phyloP scores from a whole-genome alignment of 2,888 invertebrate species.

The Lymantria dispar region DNA sequence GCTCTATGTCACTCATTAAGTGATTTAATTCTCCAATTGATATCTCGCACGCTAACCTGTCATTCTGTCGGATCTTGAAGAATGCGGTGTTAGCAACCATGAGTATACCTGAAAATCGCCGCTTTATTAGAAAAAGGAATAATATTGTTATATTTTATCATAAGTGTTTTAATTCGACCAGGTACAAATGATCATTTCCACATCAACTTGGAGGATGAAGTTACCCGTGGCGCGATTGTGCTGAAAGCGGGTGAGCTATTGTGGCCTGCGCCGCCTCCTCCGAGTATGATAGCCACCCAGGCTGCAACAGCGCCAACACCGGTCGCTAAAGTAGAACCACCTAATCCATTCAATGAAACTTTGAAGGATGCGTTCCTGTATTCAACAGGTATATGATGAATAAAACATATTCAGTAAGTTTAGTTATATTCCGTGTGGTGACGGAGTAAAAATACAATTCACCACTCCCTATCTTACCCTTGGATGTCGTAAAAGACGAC shows the following conservation, averaged over 20 bases:
- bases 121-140: too few relatives aligned
- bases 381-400: constrained; percentile 82
- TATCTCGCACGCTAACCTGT: too few relatives aligned
- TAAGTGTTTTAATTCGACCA: constrained; percentile 40
- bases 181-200: constrained; percentile 90
- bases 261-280: constrained; percentile 90
- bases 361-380: constrained; percentile 86
- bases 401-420: background rate
- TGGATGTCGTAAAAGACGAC: too few relatives aligned
- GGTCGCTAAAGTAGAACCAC: constrained; percentile 64
- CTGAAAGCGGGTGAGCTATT: constrained; percentile 87
- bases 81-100: too few relatives aligned
- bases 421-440: too few relatives aligned
- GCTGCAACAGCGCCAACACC: constrained; percentile 62
- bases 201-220: constrained; percentile 92
- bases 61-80: too few relatives aligned
- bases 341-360: constrained; percentile 87
- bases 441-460: too few relatives aligned
- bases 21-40: too few relatives aligned
- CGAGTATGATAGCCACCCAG: constrained; percentile 75
- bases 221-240: constrained; percentile 91
- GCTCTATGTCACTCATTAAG: too few relatives aligned
- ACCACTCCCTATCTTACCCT: too few relatives aligned
- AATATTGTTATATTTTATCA: too few relatives aligned
- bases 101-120: too few relatives aligned